Evolutionary conservation across 1,140 invertebrate genomes (phyloP).

Genomic region (Pygmarrhopalites habei): DNA sequence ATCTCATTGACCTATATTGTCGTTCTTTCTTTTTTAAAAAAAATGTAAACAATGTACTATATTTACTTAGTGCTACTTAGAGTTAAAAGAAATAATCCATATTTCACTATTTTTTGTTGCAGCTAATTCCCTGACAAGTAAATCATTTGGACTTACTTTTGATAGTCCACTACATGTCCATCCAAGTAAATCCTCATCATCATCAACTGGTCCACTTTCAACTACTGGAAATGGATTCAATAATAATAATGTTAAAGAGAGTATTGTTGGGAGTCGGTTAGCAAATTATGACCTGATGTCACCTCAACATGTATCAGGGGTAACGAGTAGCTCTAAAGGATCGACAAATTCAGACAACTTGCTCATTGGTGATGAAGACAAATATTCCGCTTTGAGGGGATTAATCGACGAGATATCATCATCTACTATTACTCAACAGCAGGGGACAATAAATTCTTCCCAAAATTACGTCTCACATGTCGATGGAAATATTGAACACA

Average conservation of each 20-base stretch:
- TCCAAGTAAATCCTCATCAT: background rate
- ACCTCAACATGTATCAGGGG: too few species aligned
- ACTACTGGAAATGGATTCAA: background rate
- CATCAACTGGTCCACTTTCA: background rate
- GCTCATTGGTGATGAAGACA: conserved; percentile 44
- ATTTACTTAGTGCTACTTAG: too few species aligned
- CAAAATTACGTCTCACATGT: background rate
- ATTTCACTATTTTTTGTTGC: too few species aligned
- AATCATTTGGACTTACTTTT: background rate
- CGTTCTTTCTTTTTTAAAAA: too few species aligned
- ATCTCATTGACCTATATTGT: too few species aligned
- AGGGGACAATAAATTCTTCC: background rate
- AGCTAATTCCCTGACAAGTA: too few species aligned
- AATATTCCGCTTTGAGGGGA: conserved; percentile 45
- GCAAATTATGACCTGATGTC: conserved; percentile 48
- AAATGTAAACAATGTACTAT: too few species aligned
- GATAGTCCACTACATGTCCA: background rate
- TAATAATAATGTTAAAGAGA: conserved; percentile 3
- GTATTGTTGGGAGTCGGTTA: conserved; percentile 46
- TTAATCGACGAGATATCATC: conserved; percentile 19
- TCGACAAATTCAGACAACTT: conserved; percentile 21
- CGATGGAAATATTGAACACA: conserved; percentile 1
- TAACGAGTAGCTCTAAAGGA: background rate
- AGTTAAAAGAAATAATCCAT: too few species aligned
- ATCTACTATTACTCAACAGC: background rate